Percentiles rank a stretch among this genome's conserved stretches.
Evolutionary conservation across 2,888 invertebrate species (phyloP).

Genomic region (Pammene aurita): DNA sequence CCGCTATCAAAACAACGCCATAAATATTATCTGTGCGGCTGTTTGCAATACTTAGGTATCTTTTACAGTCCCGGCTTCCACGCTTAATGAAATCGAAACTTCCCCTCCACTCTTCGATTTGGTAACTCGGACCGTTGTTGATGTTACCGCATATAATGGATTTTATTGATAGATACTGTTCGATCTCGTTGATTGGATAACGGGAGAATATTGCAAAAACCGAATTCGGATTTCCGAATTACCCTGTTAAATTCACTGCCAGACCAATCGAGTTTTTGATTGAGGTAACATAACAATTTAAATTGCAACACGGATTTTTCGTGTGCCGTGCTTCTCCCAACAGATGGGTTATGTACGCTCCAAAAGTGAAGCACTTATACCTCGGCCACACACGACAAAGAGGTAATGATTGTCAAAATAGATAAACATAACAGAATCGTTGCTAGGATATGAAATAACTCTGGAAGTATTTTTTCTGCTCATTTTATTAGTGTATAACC

Average conservation of each 20-base stretch:
- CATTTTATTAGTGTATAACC: too few relatives aligned
- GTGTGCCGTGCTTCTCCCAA: too few relatives aligned
- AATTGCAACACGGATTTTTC: neutral
- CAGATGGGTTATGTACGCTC: too few relatives aligned
- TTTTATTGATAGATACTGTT: slow-evolving; percentile 20
- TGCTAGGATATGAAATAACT: too few relatives aligned
- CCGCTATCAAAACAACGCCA: slow-evolving; percentile 63
- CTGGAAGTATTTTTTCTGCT: too few relatives aligned
- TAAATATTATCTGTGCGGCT: slow-evolving; percentile 61
- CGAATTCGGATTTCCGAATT: neutral
- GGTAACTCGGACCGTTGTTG: slow-evolving; percentile 17
- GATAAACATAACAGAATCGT: too few relatives aligned
- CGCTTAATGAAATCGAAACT: slow-evolving; percentile 45
- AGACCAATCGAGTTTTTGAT: neutral
- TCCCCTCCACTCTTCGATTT: slow-evolving; percentile 29
- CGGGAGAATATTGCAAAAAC: slow-evolving; percentile 10
- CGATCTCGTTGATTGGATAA: slow-evolving; percentile 15
- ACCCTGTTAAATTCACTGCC: neutral
- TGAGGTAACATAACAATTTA: neutral
- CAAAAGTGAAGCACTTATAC: too few relatives aligned
- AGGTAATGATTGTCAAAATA: too few relatives aligned
- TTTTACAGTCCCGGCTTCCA: slow-evolving; percentile 52
- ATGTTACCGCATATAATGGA: slow-evolving; percentile 28
- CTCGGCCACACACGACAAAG: too few relatives aligned
- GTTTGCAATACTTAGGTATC: slow-evolving; percentile 56